These are phyloP conservation scores for Erythrocercus mccallii DNA, from an alignment of 2,113 vertebrate species.

Conservation along the genomic window DNA sequence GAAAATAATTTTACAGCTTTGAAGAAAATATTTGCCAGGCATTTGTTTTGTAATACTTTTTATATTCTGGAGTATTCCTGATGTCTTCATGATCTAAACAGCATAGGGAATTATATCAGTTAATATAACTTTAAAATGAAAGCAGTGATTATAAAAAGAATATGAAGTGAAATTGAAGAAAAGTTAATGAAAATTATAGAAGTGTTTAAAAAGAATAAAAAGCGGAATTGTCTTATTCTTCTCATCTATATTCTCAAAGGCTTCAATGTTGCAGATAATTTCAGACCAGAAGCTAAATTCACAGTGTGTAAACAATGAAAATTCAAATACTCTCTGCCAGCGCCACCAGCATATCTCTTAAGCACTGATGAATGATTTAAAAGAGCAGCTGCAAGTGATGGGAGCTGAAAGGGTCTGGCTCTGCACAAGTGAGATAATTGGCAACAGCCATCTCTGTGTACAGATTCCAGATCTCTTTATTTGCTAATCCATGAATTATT, in stretches of 20 bases:
- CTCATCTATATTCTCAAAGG: constrained; percentile 38
- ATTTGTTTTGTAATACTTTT: not conserved
- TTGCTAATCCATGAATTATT: constrained; percentile 72
- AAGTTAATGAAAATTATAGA: not conserved
- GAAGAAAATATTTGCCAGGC: not conserved
- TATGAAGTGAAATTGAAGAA: not conserved
- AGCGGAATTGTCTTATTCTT: not conserved
- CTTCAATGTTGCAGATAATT: constrained; percentile 18
- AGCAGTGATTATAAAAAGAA: not conserved
- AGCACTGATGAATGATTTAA: constrained; percentile 65
- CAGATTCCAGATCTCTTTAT: constrained; percentile 76
- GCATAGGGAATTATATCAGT: not conserved
- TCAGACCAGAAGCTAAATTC: constrained; percentile 57
- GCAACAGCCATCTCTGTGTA: constrained; percentile 51
- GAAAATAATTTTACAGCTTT: not conserved
- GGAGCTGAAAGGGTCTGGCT: constrained; percentile 27
- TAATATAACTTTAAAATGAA: not conserved
- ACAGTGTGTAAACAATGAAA: constrained; percentile 54
- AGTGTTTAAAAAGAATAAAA: not conserved
- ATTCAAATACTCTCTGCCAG: constrained; percentile 43
- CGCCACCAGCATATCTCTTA: constrained; percentile 24
- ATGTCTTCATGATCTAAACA: not conserved
- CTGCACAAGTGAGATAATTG: constrained; percentile 69
- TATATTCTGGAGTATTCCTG: not conserved
- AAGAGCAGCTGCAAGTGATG: constrained; percentile 68